Base-by-base conservation (phyloP, 2,797 vertebrate genomes). In the Pseudochirops cupreus region DNA sequence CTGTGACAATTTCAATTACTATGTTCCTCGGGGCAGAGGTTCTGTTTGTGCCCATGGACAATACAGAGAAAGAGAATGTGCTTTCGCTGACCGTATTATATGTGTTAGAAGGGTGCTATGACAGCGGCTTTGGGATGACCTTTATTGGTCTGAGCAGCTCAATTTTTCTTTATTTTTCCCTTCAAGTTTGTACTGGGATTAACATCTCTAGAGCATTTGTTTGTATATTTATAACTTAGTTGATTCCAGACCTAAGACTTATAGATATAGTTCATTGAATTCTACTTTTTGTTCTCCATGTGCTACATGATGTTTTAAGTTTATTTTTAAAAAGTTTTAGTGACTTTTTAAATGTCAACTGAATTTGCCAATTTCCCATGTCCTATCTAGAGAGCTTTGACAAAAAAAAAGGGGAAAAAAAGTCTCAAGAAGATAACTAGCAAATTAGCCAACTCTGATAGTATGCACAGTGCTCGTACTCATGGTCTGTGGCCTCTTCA, bases 1-100 rank as follows among this genome's bases (percentile, higher is more conserved):
- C n/a, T 7, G 0, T 1, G 18, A 53, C 11, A 5, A 16, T 56
- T 58, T 21, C 4, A 9, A 39, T 26, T n/a, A 14, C n/a, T 24
- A 0, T 4, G 94, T 92, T 92, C 97, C 90, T 91, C 59, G 94
- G 96, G 59, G 93, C 92, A 24, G 57, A 91, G 24, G 59, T 94
- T 95, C 58, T 91, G 3, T 28, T 50, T 87, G 74, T 87, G 56
- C 18, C 91, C 91, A 0, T 53, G 59, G 95, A 93, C 0, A 0
- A n/a, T 54, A 95, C n/a, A 56, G 29, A 82, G 18, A 93, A 95
- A 52, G 91, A 96, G 91, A 92, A 59, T 82, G 13, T 53, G 10
- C n/a, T 95, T 82, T 53, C 26, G 94, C 13, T 92, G 10, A 89
- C 62, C 5, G 55, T 94, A 50, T 50, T 87, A 26, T 95, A 67